A percentile compares a stretch with the other conserved stretches of the same genome.
Conservation (phyloP, 2,888 invertebrate species). For the Eristalis intricaria region DNA sequence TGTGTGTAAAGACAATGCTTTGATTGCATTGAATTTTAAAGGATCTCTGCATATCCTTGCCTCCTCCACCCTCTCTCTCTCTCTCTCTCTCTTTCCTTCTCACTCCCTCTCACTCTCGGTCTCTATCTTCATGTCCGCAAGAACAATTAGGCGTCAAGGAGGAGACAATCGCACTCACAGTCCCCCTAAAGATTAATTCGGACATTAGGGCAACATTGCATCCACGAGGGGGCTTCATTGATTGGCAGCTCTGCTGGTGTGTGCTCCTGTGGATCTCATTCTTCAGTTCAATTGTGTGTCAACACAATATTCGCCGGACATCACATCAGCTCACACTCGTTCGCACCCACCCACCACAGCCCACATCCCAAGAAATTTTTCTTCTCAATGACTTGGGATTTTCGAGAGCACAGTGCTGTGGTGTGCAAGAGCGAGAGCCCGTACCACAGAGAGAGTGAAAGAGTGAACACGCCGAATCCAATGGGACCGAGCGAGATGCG, state of each 20-base stretch:
- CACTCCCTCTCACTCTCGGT: not conserved
- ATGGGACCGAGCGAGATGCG: not conserved
- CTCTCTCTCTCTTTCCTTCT: not conserved
- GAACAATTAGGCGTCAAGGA: not conserved
- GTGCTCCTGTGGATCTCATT: no score
- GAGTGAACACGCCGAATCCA: no score
- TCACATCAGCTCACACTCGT: not conserved
- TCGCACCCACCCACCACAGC: not conserved
- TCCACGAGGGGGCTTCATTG: slow-evolving; percentile 30
- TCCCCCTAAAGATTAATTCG: no score
- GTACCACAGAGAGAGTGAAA: not conserved
- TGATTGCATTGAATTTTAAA: no score
- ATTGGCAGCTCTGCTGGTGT: slow-evolving; percentile 59
- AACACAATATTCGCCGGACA: no score
- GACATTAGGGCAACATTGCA: not conserved
- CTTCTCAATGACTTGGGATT: no score
- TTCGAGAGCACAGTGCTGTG: no score
- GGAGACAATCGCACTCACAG: no score
- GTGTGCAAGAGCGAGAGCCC: no score
- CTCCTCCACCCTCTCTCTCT: not conserved
- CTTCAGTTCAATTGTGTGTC: no score
- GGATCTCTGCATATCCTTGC: no score
- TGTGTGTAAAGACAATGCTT: no score
- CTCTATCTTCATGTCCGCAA: not conserved
- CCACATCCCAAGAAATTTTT: not conserved